phyloP scores from a whole-genome alignment of 1,140 invertebrate species.

The Temnothorax curvispinosus region DNA sequence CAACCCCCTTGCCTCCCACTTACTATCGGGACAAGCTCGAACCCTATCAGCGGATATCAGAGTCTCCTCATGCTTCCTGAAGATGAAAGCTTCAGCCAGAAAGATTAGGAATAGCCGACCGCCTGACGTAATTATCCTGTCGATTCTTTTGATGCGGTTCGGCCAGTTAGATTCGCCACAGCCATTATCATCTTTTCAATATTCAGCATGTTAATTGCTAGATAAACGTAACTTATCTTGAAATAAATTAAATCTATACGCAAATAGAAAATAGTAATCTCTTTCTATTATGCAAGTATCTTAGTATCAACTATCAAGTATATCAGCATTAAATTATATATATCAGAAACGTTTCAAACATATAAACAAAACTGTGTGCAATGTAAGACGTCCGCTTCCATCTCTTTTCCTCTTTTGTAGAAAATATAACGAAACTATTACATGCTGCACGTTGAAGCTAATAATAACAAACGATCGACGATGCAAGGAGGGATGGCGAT shows the following conservation, averaged over 20 bases:
- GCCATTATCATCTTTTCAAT: not conserved
- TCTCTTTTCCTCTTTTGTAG: not conserved
- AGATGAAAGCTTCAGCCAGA: conserved; percentile 69
- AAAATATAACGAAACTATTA: conserved; percentile 73
- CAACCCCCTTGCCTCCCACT: not conserved
- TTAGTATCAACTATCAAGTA: too few species aligned
- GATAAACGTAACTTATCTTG: not conserved
- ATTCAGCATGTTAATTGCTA: not conserved
- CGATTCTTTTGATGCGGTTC: conserved; percentile 56
- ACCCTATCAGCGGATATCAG: conserved; percentile 61
- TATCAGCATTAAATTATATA: not conserved
- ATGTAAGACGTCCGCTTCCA: not conserved
- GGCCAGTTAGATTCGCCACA: conserved; percentile 8
- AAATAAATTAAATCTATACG: not conserved
- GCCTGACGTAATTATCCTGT: conserved; percentile 62
- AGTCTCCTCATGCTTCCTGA: conserved; percentile 37
- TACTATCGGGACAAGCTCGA: conserved; percentile 34
- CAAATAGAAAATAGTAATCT: not conserved
- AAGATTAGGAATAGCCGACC: conserved; percentile 49
- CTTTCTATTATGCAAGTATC: not conserved
- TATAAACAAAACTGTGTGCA: not conserved
- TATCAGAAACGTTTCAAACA: not conserved
- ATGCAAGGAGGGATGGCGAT: conserved; percentile 65
- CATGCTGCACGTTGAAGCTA: conserved; percentile 75
- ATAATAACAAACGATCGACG: conserved; percentile 84